Percentiles rank a stretch among this genome's conserved stretches.
Evolutionary conservation across 2,797 vertebrate genomes (phyloP).

Genomic region (Semotilus atromaculatus): DNA sequence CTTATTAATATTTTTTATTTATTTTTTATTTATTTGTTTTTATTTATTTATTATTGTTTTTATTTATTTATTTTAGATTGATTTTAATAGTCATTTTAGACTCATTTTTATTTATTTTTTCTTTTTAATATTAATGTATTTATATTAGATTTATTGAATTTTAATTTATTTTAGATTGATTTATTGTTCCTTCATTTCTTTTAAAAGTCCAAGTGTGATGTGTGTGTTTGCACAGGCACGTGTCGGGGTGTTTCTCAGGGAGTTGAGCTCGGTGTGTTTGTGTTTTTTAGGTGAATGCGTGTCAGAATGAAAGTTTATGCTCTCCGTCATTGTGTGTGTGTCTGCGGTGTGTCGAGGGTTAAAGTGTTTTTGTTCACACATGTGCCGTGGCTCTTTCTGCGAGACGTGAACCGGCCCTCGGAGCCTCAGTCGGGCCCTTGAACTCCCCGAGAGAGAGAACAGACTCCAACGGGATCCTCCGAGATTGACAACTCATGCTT

Average conservation of each 20-base stretch:
- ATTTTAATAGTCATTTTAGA: no score
- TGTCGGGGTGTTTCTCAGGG: neutral
- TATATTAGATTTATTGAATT: neutral
- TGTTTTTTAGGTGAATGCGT: neutral
- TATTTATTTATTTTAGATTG: neutral
- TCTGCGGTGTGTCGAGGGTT: neutral
- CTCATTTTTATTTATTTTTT: neutral
- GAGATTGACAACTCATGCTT: constrained; percentile 84
- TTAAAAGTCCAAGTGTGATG: neutral
- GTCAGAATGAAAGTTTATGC: neutral
- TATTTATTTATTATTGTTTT: neutral
- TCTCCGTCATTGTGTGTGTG: neutral
- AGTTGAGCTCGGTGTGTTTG: neutral
- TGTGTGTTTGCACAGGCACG: neutral
- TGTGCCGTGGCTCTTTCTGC: constrained; percentile 1
- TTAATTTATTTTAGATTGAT: neutral
- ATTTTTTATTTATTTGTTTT: neutral
- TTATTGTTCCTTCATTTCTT: neutral
- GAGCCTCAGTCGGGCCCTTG: constrained; percentile 53
- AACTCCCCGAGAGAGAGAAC: constrained; percentile 60
- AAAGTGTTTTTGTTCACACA: constrained; percentile 11
- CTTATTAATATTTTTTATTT: no score
- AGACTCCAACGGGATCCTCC: constrained; percentile 70
- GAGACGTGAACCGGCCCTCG: constrained; percentile 23
- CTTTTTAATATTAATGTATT: neutral